Conservation (phyloP, 2,888 invertebrate species). For the Athalia circularis region DNA sequence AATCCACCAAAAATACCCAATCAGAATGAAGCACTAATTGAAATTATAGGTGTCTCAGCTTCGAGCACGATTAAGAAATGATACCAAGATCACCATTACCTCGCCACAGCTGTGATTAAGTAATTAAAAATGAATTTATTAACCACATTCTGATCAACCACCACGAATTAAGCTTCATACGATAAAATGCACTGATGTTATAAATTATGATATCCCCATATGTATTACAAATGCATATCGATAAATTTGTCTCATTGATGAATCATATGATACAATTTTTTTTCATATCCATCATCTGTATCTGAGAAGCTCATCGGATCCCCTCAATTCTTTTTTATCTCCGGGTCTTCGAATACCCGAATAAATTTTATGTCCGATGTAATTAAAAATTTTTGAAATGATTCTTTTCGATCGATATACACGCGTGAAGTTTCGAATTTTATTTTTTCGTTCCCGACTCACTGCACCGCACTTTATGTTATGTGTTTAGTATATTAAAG, state of each 20-base stretch:
- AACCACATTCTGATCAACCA: neutral
- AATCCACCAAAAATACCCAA: constrained; percentile 50
- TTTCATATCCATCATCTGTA: no score
- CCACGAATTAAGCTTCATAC: no score
- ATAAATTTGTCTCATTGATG: no score
- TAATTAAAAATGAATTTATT: constrained; percentile 54
- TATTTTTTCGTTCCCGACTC: constrained; percentile 5
- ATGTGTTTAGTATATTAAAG: constrained; percentile 16
- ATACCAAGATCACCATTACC: constrained; percentile 53
- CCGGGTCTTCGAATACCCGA: neutral
- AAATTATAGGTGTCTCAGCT: constrained; percentile 60
- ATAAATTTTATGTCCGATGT: neutral
- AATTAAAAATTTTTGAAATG: constrained; percentile 19
- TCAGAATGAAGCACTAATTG: constrained; percentile 57
- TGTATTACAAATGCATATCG: no score
- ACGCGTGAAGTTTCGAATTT: constrained; percentile 29
- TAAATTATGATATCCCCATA: no score
- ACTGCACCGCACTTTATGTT: neutral
- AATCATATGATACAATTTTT: no score
- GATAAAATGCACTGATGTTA: no score
- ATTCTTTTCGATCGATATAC: constrained; percentile 24
- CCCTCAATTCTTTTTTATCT: neutral
- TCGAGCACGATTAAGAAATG: constrained; percentile 57
- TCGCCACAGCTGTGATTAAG: constrained; percentile 51
- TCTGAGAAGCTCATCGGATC: no score